Evolutionary conservation across 2,797 vertebrate genomes (phyloP), one percentile per base, ranked within the genome.

Genomic region (Falco columbarius): DNA sequence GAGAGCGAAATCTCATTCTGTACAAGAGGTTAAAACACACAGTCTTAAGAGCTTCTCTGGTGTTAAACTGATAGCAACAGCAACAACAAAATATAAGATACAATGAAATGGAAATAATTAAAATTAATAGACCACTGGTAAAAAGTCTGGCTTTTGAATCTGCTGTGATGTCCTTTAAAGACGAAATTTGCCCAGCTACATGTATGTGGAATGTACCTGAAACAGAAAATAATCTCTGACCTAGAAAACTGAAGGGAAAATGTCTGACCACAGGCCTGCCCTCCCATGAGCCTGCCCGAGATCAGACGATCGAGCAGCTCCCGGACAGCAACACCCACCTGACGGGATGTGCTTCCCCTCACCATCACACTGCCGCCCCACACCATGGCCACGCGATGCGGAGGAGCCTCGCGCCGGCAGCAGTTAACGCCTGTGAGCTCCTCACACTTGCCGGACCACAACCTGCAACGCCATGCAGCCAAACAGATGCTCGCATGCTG

Each of bases 371-470:
- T 1, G 58, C 38, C 23, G 10, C 24, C 32, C 24, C 2, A 3
- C n/a, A 21, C 72, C 42, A n/a, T 0, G 0, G 51, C n/a, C 63
- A 18, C n/a, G 5, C 14, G 7, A 7, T 0, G 0, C 0, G 1
- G 17, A 24, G 22, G 2, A n/a, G 16, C 10, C 52, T 11, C 0
- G 0, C 9, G 65, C 61, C 11, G 42, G n/a, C 2, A 2, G 82
- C 27, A 32, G 16, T 18, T 24, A 13, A 11, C 0, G 6, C 21
- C 58, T 34, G 9, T 0, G 12, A 82, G 51, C 87, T 62, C 26
- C 61, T 79, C 61, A 15, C 44, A 2, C 52, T 6, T 4, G 13
- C n/a, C 15, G 65, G 56, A 34, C 47, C 29, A 32, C 70, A 44
- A 30, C 17, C 47, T 3, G 0, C 0, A 0, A 7, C 3, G 38